These are phyloP conservation scores for Bombus fervidus DNA, from an alignment of 1,140 invertebrate genomes.

Conservation along the genomic window DNA sequence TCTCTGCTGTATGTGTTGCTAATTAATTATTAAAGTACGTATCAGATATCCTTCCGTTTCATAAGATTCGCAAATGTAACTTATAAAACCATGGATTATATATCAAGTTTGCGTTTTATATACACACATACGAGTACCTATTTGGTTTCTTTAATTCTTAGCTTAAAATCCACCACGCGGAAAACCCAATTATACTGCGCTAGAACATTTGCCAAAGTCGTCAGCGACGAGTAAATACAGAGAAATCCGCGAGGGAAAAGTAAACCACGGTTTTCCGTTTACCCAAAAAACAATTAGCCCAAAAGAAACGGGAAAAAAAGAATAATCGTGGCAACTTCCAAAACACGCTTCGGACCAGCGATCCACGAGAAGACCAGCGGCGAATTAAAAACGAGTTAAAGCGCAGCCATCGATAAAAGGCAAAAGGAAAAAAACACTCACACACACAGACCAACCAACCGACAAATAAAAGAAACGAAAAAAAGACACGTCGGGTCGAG, in stretches of 20 bases:
- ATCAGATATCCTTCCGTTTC: too few relatives aligned
- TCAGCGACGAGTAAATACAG: neutral
- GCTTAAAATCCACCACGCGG: neutral
- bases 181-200: neutral
- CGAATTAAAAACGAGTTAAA: conserved; percentile 41
- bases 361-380: neutral
- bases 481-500: neutral
- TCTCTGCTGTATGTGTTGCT: too few relatives aligned
- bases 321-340: neutral
- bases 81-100: too few relatives aligned
- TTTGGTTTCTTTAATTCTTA: neutral
- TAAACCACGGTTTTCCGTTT: neutral
- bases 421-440: neutral
- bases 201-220: neutral
- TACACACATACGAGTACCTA: too few relatives aligned
- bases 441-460: too few relatives aligned
- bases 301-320: neutral
- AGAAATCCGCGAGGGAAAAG: neutral
- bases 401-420: neutral
- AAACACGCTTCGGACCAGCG: neutral
- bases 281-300: neutral
- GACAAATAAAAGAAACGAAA: neutral
- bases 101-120: too few relatives aligned
- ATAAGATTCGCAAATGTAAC: too few relatives aligned
- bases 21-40: too few relatives aligned